Evolutionary conservation across 30 jellyfish, hydroid and myxozoan genomes (phyloP), one percentile per base, ranked within the genome.

Genomic region (Phacellophora camtschatica): DNA sequence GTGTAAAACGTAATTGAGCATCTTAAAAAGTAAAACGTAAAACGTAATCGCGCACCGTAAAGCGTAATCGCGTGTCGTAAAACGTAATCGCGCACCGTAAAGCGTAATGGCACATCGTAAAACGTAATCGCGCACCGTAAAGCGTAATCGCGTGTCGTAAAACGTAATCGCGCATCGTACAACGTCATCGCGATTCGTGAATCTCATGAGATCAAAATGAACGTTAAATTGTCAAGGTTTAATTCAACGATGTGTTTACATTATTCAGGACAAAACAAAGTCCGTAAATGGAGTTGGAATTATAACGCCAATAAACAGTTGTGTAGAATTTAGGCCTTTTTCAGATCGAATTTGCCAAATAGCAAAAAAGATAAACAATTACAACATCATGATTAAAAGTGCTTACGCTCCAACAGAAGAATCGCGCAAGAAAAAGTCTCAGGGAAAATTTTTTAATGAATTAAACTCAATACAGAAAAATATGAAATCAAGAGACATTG

Each of bases 141-240:
- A n/a, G n/a, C n/a, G n/a, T n/a, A n/a, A n/a, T n/a, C n/a, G n/a
- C n/a, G n/a, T n/a, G n/a, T n/a, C n/a, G n/a, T n/a, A n/a, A n/a
- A n/a, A n/a, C n/a, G n/a, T n/a, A n/a, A n/a, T n/a, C n/a, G n/a
- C n/a, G n/a, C n/a, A n/a, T n/a, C n/a, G n/a, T n/a, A n/a, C n/a
- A n/a, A n/a, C n/a, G n/a, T n/a, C n/a, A n/a, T n/a, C n/a, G n/a
- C n/a, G n/a, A 1, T 3, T 43, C 57, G 57, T 1, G 57, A 43
- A 43, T 43, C 57, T 43, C 10, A 6, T 43, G 57, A 1, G 3
- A 6, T 43, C 57, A 43, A 43, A 43, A 43, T 43, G 57, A 61
- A 48, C 79, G 33, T 59, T 64, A 2, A 64, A 64, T 12, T 4
- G 57, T 15, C 27, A 22, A 64, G 78, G 78, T 64, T 64, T 64